Evolutionary conservation across 2,888 invertebrate genomes (phyloP).

Genomic region (Scaptodrosophila latifasciaeformis): DNA sequence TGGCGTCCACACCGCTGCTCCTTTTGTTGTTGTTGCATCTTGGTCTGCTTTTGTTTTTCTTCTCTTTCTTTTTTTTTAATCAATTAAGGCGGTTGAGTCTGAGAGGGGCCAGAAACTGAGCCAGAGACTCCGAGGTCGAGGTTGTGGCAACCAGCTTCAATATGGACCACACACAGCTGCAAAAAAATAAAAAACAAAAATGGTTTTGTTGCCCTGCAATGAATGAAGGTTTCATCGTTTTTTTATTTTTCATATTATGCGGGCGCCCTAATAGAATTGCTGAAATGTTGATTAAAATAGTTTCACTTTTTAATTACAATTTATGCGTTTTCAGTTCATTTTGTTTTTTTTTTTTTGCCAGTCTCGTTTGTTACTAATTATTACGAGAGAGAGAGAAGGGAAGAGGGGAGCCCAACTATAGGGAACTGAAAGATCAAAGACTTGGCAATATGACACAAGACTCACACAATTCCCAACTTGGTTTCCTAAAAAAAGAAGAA

Average conservation of each 20-base stretch:
- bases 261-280: conserved; percentile 62
- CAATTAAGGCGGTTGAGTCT: conserved; percentile 47
- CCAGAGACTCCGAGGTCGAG: not conserved
- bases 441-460: conserved; percentile 19
- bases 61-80: no score
- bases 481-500: not conserved
- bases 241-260: conserved; percentile 27
- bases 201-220: not conserved
- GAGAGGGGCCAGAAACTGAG: not conserved
- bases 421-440: conserved; percentile 45
- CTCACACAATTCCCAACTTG: no score
- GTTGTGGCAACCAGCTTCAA: not conserved
- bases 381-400: conserved; percentile 7
- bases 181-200: conserved; percentile 7
- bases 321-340: conserved; percentile 48
- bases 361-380: conserved; percentile 50
- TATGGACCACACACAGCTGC: conserved; percentile 50
- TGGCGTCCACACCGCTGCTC: conserved; percentile 44
- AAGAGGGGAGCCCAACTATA: no score
- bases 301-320: conserved; percentile 67
- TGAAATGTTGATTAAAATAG: conserved; percentile 65
- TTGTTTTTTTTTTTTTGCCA: conserved; percentile 2
- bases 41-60: conserved; percentile 47
- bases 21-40: conserved; percentile 22
- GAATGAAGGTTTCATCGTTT: no score